These are phyloP conservation scores for Marmota flaviventris DNA, from an alignment of 2,113 vertebrate species.

Conservation along the genomic window DNA sequence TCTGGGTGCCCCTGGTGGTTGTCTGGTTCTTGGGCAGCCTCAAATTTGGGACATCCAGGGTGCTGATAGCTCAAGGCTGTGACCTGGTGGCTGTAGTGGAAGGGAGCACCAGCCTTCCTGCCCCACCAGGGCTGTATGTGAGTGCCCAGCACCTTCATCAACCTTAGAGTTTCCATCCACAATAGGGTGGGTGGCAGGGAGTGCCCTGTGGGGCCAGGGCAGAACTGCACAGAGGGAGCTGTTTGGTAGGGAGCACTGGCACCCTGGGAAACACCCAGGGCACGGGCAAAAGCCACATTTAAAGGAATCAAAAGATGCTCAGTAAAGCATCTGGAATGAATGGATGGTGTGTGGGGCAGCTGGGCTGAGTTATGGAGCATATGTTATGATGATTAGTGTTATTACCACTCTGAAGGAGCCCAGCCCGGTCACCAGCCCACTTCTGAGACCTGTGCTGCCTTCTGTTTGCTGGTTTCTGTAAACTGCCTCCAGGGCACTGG, in stretches of 20 bases:
- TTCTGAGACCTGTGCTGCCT: background rate
- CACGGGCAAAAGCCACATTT: slow-evolving; percentile 6
- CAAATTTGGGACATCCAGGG: background rate
- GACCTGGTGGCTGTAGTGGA: background rate
- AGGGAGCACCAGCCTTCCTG: background rate
- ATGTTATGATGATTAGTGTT: background rate
- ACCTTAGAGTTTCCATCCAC: background rate
- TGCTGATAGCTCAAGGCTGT: background rate
- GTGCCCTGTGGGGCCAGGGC: background rate
- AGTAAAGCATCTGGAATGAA: background rate
- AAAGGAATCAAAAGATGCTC: slow-evolving; percentile 23
- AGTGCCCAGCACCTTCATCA: background rate
- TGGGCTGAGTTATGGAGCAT: background rate
- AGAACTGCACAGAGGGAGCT: background rate
- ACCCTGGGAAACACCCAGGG: background rate
- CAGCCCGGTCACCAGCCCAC: background rate
- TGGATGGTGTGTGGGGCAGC: background rate
- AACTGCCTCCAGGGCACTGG: background rate
- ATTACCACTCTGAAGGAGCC: background rate
- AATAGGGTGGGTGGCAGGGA: background rate
- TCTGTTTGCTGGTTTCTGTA: background rate
- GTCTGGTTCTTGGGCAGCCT: background rate
- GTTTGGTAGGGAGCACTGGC: slow-evolving; percentile 41
- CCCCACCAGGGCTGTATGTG: background rate
- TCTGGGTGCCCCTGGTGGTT: background rate